Evolutionary conservation across 2,888 invertebrate genomes (phyloP), one percentile per base, ranked within the genome.

Genomic region (Clistopyga incitator): DNA sequence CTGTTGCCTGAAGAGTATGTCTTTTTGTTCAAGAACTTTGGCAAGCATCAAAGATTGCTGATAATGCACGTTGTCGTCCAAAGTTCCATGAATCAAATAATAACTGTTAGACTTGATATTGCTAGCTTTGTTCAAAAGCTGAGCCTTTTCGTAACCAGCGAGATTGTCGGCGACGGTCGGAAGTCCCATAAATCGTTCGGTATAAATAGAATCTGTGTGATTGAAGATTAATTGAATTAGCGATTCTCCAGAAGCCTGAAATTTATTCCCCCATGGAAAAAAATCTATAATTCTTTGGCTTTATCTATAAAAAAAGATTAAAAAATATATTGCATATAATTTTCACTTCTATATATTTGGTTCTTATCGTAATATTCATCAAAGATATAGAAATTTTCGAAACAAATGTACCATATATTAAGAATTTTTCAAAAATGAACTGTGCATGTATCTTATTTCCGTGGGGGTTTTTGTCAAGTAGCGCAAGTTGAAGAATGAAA

Each of bases 21-120:
- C 97, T 64, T 95, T 95, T 59, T 96, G 95, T 91, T 98, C 98
- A 87, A 99, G 94, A 80, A 97, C 95, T 91, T 97, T 96, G 2
- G 98, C 97, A 88, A 99, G 95, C 91, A 98, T 95, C 96, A 99
- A 98, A 8, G 98, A 97, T 93, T 99, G 98, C 92, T 99, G 99
- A 93, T 98, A 99, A 93, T 99, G 99, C 0, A 99, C 99, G 93
- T 99, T 99, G 93, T 98, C 98, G 91, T 98, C 98, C 18, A 97
- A 96, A 1, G 98, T 98, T 78, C 99, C 99, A 93, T 99, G 99
- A 82, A 99, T 96, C 75, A 99, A 93, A 92, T 99, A 96, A 93
- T 97, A 98, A 85, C 96, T 95, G 93, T 98, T 98, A 89, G 95
- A 93, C 67, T 93, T 93, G 87, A 97, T 95, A 87, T 96, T 95